Base-by-base conservation (phyloP, 1,140 invertebrate species). In the Hesperophylax magnus region DNA sequence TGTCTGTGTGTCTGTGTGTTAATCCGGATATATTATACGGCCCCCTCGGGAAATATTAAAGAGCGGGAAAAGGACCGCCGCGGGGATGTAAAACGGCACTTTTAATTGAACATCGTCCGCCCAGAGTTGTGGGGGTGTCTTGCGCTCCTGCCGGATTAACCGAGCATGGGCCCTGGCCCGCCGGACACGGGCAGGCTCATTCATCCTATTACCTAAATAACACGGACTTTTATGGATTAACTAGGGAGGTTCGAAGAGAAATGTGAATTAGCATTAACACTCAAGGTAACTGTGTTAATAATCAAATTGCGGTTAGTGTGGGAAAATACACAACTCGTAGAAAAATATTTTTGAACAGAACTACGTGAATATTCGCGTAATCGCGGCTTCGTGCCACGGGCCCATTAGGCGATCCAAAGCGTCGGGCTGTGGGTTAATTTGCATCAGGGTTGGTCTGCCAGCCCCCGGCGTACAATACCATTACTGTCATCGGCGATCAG, bases 401-500 rank as follows among this genome's bases (percentile, higher is more conserved):
- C 18, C 69, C 39, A 72, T 72, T 72, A 72, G 39, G 69, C n/a
- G 69, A 27, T 31, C 31, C 7, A 31, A 34, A 15, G 63, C 47
- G 72, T 34, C 60, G 52, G 71, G 58, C 75, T 39, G 71, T 69
- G 71, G 77, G 72, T 69, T 52, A 31, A 53, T 72, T 72, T 72
- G 69, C 69, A 18, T 47, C 39, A 56, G 61, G 39, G 72, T 15
- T 47, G 71, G 53, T 34, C 78, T 18, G 27, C 74, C 31, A 31
- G 75, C 31, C 47, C 80, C 71, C 53, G 53, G 79, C 82, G 77
- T 11, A 47, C 82, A 83, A 83, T 83, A 71, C 82, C 80, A 77
- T 81, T 80, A 84, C 81, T 84, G 82, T 84, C 82, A 81, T 84
- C 82, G 80, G 65, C 82, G 82, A 84, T 84, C 80, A 84, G 82